phyloP scores from a whole-genome alignment of 1,140 invertebrate species.

The Telenomus remus region DNA sequence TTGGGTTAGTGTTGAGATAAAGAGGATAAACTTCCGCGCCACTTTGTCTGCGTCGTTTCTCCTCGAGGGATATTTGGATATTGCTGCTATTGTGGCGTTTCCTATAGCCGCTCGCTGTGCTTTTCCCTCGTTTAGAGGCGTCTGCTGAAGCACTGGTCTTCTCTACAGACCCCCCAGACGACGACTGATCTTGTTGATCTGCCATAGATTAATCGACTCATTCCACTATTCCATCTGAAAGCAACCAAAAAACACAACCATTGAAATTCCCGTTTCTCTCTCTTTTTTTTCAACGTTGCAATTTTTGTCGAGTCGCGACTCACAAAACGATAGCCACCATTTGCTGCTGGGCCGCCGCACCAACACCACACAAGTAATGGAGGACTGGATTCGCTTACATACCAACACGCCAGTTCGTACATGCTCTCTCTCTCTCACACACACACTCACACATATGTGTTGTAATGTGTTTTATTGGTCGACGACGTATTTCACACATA shows the following conservation, averaged over 20 bases:
- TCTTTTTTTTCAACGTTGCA: no score
- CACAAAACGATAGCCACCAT: conserved; percentile 60
- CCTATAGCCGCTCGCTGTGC: conserved; percentile 66
- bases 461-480: neutral
- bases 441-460: neutral
- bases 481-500: conserved; percentile 31
- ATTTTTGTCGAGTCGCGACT: no score
- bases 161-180: conserved; percentile 76
- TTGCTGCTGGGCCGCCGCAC: conserved; percentile 62
- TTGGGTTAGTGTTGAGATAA: conserved; percentile 50
- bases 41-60: conserved; percentile 70
- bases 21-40: conserved; percentile 62
- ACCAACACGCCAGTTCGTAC: neutral
- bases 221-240: conserved; percentile 76
- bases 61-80: conserved; percentile 65
- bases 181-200: conserved; percentile 77
- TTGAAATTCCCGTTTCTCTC: neutral
- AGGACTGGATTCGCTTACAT: conserved; percentile 64
- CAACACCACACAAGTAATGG: conserved; percentile 65
- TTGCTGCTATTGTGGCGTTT: conserved; percentile 71
- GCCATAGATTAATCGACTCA: conserved; percentile 77
- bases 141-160: conserved; percentile 75
- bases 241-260: neutral
- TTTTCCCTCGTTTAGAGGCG: conserved; percentile 74
- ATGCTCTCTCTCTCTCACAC: neutral